phyloP scores from a whole-genome alignment of 2,797 vertebrate species.

The Pipistrellus nathusii region DNA sequence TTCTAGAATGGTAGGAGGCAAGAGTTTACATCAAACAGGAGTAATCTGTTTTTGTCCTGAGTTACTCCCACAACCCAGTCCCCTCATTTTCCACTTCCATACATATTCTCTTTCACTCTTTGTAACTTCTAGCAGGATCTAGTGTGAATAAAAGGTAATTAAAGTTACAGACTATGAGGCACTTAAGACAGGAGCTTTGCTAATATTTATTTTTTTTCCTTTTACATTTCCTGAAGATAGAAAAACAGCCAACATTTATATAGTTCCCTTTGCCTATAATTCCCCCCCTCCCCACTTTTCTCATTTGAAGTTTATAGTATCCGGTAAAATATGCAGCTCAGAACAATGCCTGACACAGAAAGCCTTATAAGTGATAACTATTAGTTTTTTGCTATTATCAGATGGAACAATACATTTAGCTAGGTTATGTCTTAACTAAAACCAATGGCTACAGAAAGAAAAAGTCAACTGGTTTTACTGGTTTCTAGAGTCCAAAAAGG shows the following conservation, averaged over 20 bases:
- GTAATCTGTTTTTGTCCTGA: not conserved
- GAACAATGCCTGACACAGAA: not conserved
- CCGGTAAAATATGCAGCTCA: not conserved
- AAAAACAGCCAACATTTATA: not conserved
- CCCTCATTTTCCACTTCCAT: not conserved
- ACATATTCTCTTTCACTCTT: not conserved
- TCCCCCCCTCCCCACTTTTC: not conserved
- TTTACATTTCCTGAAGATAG: constrained; percentile 22
- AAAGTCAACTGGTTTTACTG: constrained; percentile 15
- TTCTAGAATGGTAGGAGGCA: not conserved
- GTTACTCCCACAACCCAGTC: not conserved
- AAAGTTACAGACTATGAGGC: not conserved
- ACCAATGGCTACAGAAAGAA: not conserved
- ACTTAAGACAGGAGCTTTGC: not conserved
- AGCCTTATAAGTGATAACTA: not conserved
- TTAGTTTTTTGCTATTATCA: not conserved
- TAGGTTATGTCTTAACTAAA: constrained; percentile 48
- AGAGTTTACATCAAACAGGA: not conserved
- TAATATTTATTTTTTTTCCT: constrained; percentile 6
- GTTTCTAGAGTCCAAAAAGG: constrained; percentile 49
- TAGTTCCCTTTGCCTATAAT: not conserved
- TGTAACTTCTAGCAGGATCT: not conserved
- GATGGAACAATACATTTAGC: not conserved
- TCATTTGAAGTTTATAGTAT: not conserved
- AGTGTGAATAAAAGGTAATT: constrained; percentile 32